Evolutionary conservation across 1,140 invertebrate species (phyloP).

Genomic region (Spodoptera litura): DNA sequence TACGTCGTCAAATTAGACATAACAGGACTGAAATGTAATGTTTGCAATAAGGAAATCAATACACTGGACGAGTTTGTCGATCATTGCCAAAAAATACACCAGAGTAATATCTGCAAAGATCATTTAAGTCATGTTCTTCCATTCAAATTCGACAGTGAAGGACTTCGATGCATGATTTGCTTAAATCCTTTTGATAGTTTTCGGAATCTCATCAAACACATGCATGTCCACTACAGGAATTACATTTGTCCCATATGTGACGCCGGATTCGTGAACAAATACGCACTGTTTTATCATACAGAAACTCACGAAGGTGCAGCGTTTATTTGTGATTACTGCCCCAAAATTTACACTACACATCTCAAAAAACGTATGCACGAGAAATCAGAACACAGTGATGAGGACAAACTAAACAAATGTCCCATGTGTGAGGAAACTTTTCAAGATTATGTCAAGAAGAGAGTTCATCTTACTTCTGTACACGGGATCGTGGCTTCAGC

Average conservation of each 20-base stretch:
- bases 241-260: conserved; percentile 60
- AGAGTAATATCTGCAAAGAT: conserved; percentile 51
- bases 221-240: conserved; percentile 64
- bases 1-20: conserved; percentile 63
- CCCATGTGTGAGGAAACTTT: conserved; percentile 54
- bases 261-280: conserved; percentile 63
- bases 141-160: conserved; percentile 61
- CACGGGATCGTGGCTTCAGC: conserved; percentile 43
- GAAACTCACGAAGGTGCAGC: conserved; percentile 55
- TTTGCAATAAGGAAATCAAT: conserved; percentile 54
- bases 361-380: conserved; percentile 58
- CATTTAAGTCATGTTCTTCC: conserved; percentile 63
- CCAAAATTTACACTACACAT: conserved; percentile 55
- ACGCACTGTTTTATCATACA: conserved; percentile 46
- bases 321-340: conserved; percentile 59
- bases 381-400: conserved; percentile 49
- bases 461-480: conserved; percentile 44
- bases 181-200: conserved; percentile 55
- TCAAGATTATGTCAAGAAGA: conserved; percentile 45
- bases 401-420: conserved; percentile 47
- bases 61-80: conserved; percentile 54
- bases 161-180: conserved; percentile 60
- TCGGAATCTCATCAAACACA: conserved; percentile 59
- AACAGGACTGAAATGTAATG: conserved; percentile 59
- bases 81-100: conserved; percentile 55